A percentile compares a stretch with the other conserved stretches of the same genome.
These are phyloP conservation scores for Clarias gariepinus DNA, from an alignment of 2,113 vertebrate genomes.

Conservation along the genomic window DNA sequence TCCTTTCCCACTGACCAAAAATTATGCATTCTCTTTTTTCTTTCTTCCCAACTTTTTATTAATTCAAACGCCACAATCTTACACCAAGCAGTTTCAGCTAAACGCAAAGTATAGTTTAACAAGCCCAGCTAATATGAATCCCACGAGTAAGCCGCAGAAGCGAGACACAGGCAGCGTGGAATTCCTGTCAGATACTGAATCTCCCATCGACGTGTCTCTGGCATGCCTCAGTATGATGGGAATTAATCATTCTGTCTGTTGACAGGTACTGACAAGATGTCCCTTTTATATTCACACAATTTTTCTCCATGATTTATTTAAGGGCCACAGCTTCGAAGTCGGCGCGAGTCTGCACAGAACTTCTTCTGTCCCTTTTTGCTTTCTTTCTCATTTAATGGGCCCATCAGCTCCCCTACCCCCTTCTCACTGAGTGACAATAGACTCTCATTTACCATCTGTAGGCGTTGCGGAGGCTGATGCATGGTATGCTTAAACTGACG, in stretches of 20 bases:
- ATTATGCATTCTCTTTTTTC: slow-evolving; percentile 73
- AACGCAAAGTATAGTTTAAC: slow-evolving; percentile 71
- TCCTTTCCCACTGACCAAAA: slow-evolving; percentile 14
- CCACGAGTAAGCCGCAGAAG: slow-evolving; percentile 21
- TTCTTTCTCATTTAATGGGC: slow-evolving; percentile 57
- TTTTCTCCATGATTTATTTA: slow-evolving; percentile 68
- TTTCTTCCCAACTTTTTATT: slow-evolving; percentile 62
- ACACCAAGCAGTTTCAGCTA: slow-evolving; percentile 48
- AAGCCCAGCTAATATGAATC: slow-evolving; percentile 66
- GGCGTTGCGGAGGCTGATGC: slow-evolving; percentile 52
- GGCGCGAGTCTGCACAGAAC: slow-evolving; percentile 44
- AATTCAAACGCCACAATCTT: slow-evolving; percentile 64
- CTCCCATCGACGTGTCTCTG: slow-evolving; percentile 37
- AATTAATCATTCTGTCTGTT: slow-evolving; percentile 61
- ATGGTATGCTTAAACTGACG: slow-evolving; percentile 52
- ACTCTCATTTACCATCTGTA: slow-evolving; percentile 58
- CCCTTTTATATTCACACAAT: slow-evolving; percentile 48
- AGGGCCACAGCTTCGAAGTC: slow-evolving; percentile 63
- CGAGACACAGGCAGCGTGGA: not conserved
- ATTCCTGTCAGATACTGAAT: slow-evolving; percentile 45
- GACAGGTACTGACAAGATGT: slow-evolving; percentile 50
- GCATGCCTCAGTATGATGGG: slow-evolving; percentile 63
- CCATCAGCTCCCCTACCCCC: slow-evolving; percentile 56
- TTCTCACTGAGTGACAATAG: slow-evolving; percentile 60
- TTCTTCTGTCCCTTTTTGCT: slow-evolving; percentile 36